Evolutionary conservation across 2,797 vertebrate species (phyloP).

Genomic region (Mus caroli): DNA sequence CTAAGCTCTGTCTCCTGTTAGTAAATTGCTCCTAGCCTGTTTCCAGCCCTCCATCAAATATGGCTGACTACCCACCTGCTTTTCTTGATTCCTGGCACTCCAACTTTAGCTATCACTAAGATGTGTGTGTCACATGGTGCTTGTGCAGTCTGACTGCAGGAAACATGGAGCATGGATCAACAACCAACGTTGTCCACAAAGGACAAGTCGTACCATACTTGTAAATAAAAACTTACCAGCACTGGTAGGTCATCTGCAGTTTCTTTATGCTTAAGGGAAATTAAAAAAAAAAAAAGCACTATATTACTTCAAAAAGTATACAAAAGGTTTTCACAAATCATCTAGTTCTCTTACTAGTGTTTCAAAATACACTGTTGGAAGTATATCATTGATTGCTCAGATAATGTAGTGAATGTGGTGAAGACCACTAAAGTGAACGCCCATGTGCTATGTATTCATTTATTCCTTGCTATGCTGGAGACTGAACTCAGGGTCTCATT

Average conservation of each 20-base stretch:
- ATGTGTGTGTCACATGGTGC: not conserved
- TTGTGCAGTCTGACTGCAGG: not conserved
- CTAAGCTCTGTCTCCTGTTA: not conserved
- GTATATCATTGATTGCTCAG: not conserved
- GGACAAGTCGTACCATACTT: not conserved
- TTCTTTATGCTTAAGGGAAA: constrained; percentile 70
- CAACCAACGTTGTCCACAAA: not conserved
- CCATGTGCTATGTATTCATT: not conserved
- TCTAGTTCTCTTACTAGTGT: constrained; percentile 1
- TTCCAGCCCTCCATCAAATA: not conserved
- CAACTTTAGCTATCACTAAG: not conserved
- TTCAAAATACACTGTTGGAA: constrained; percentile 7
- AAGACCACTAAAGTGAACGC: not conserved
- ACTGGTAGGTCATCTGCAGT: constrained; percentile 28
- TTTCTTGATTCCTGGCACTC: not conserved
- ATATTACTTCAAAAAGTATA: constrained; percentile 63
- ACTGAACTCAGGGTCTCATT: not conserved
- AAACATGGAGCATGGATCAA: not conserved
- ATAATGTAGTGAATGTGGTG: not conserved
- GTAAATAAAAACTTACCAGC: constrained; percentile 68
- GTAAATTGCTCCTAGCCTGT: not conserved
- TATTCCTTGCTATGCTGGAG: not conserved
- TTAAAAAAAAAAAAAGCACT: constrained; percentile 3
- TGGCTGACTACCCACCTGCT: not conserved
- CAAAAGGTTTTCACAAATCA: constrained; percentile 11